phyloP scores from a whole-genome alignment of 2,888 invertebrate genomes.

The Rhamphomyia laevipes region DNA sequence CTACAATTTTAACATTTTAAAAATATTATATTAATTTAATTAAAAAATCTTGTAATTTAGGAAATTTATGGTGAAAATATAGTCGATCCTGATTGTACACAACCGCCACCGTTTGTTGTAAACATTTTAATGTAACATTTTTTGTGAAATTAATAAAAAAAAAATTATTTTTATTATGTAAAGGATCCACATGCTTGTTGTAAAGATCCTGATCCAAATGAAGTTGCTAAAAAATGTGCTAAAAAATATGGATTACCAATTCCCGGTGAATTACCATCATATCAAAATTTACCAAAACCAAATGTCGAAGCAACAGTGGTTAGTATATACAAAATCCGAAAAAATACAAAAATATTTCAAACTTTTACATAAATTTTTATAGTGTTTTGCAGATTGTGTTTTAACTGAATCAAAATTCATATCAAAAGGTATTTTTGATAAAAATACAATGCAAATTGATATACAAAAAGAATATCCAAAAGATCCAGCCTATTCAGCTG shows the following conservation, averaged over 20 bases:
- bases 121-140: constrained; percentile 12
- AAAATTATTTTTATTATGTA: neutral
- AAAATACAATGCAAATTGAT: constrained; percentile 20
- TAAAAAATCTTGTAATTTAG: too few relatives aligned
- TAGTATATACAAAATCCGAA: neutral
- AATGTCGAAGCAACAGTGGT: constrained; percentile 27
- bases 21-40: too few relatives aligned
- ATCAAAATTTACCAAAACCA: constrained; percentile 15
- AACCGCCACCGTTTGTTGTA: constrained; percentile 32
- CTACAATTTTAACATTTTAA: too few relatives aligned
- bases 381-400: constrained; percentile 35
- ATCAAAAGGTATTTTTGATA: constrained; percentile 5
- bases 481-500: constrained; percentile 25
- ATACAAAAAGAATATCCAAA: constrained; percentile 24
- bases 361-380: neutral
- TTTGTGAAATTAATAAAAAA: neutral
- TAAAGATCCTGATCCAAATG: constrained; percentile 29
- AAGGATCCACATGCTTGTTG: constrained; percentile 32
- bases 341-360: neutral
- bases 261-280: constrained; percentile 15
- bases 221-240: constrained; percentile 25
- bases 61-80: too few relatives aligned
- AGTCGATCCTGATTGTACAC: constrained; percentile 21
- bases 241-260: constrained; percentile 20
- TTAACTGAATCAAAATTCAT: constrained; percentile 27